These are phyloP conservation scores for Desoria tigrina DNA, from an alignment of 2,888 invertebrate genomes.

Conservation along the genomic window DNA sequence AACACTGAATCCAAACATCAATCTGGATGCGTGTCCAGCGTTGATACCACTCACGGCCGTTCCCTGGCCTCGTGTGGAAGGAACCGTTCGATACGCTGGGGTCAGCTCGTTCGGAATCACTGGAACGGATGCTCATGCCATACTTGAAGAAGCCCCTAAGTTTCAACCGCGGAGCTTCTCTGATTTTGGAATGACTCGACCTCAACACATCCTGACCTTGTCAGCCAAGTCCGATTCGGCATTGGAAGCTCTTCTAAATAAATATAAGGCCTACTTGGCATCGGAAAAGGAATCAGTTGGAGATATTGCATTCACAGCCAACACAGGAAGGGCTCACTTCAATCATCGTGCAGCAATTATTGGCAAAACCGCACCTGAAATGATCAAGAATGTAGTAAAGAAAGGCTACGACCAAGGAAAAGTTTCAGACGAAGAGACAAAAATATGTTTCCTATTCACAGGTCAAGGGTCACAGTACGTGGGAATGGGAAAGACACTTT, in stretches of 20 bases:
- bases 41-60: conserved; percentile 20
- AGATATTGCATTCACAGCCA: conserved; percentile 25
- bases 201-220: conserved; percentile 32
- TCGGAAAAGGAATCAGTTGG: neutral
- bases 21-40: conserved; percentile 30
- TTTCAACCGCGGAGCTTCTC: neutral
- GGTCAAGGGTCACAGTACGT: conserved; percentile 39
- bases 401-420: neutral
- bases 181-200: conserved; percentile 18
- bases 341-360: neutral
- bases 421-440: neutral
- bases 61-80: conserved; percentile 10
- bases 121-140: conserved; percentile 36
- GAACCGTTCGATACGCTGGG: conserved; percentile 20
- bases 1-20: conserved; percentile 22
- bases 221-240: conserved; percentile 34
- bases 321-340: conserved; percentile 30
- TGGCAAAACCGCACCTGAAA: neutral
- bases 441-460: conserved; percentile 36
- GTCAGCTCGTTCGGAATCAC: conserved; percentile 33
- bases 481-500: conserved; percentile 31
- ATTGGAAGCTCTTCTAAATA: conserved; percentile 23
- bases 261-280: conserved; percentile 21
- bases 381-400: neutral
- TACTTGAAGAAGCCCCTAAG: conserved; percentile 36